These are phyloP conservation scores for Kryptolebias ocellatus DNA, from an alignment of 2,797 vertebrate genomes.

Conservation along the genomic window DNA sequence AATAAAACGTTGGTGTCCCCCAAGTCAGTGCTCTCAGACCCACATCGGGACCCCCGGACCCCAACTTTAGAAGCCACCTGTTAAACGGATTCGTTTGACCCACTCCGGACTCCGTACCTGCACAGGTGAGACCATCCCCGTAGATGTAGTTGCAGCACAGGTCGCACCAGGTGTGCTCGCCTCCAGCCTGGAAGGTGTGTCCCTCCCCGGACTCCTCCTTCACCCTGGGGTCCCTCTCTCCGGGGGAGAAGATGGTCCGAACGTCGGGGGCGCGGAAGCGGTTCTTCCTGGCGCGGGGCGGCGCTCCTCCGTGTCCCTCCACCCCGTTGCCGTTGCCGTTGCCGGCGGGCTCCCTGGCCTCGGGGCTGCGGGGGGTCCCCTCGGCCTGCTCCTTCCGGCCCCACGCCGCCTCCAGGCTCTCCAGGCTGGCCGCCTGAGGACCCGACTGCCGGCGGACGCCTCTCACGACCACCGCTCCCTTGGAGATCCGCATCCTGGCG, in stretches of 20 bases:
- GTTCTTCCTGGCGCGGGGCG: constrained; percentile 67
- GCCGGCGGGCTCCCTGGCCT: constrained; percentile 14
- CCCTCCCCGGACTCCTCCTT: constrained; percentile 79
- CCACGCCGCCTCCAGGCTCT: constrained; percentile 66
- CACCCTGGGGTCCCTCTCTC: constrained; percentile 75
- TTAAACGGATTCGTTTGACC: background rate
- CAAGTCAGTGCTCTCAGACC: too few relatives aligned
- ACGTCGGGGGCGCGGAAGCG: constrained; percentile 81
- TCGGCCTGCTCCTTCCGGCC: constrained; percentile 17
- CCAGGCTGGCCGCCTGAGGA: constrained; percentile 55
- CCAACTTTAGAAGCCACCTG: too few relatives aligned
- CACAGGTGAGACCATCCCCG: constrained; percentile 70
- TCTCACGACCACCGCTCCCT: constrained; percentile 63
- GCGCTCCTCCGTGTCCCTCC: constrained; percentile 39
- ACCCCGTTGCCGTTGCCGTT: constrained; percentile 14
- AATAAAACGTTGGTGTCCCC: too few relatives aligned
- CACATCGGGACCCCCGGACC: too few relatives aligned
- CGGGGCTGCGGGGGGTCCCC: constrained; percentile 5
- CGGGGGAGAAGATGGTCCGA: constrained; percentile 81
- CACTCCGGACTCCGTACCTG: constrained; percentile 69
- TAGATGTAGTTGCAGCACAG: constrained; percentile 78
- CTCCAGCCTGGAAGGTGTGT: constrained; percentile 71
- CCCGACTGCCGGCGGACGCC: constrained; percentile 54
- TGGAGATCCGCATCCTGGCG: constrained; percentile 67
- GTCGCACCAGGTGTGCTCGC: constrained; percentile 77